Evolutionary conservation across 2,888 invertebrate genomes (phyloP), one percentile per base, ranked within the genome.

Genomic region (Priocnemis perturbator): DNA sequence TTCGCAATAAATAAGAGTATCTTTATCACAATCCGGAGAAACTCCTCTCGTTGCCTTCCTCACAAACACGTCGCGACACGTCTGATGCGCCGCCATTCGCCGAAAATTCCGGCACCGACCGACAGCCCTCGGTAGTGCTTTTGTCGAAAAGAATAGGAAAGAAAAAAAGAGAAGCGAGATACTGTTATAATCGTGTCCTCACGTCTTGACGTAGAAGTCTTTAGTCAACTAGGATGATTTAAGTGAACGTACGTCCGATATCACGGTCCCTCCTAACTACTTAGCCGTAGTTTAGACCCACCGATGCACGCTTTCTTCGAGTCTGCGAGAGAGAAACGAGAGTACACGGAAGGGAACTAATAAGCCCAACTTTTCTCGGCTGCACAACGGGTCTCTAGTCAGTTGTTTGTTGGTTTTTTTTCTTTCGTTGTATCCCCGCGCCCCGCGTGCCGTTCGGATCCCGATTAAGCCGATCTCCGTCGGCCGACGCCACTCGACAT

Each of bases 241-340:
- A 86, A 85, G 83, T 85, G 83, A 88, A 88, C 80, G 83, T 87
- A 89, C 89, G 90, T 90, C 90, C 89, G 89, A 89, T 88, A 90
- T 90, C 90, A 89, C 89, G 89, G 89, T 90, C 90, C 89, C 89
- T 90, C 89, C 89, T 89, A 86, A 88, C 87, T 88, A 89, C 87
- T 88, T 89, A 89, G 88, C 85, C 81, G 88, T 88, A 89, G 88
- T 83, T 78, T 81, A 84, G 88, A 87, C 87, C 88, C 88, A 83
- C 69, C 81, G 86, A 85, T 86, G 88, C 88, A 83, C 83, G 87
- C 87, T 86, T 84, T 79, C 83, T 83, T 85, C 77, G 83, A 83
- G 74, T 81, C 75, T 66, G 60, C 68, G 47, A 70, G 70, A 60
- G 60, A 57, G 37, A 37, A 37, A 37, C 37, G 37, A 37, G 37